phyloP scores from a whole-genome alignment of 1,140 invertebrate genomes.

The Sycobia sp. region DNA sequence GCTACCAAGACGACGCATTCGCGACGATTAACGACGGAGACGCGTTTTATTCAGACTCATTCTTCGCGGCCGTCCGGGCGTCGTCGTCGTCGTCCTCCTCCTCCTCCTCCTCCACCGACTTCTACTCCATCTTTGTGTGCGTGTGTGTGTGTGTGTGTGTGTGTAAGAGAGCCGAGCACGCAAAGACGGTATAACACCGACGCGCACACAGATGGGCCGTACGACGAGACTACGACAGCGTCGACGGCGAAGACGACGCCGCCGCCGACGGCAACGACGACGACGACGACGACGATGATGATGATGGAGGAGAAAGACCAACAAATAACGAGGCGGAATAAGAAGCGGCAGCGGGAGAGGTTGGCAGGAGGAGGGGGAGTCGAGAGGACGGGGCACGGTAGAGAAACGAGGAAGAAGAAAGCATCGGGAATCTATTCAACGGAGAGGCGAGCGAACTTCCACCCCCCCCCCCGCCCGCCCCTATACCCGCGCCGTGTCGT shows the following conservation, averaged over 20 bases:
- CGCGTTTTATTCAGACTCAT: constrained; percentile 32
- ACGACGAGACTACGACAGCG: constrained; percentile 1
- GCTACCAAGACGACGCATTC: constrained; percentile 21
- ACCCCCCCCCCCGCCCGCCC: not conserved
- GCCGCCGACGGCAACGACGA: too few relatives aligned
- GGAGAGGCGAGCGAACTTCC: not conserved
- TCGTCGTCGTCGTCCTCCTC: constrained; percentile 2
- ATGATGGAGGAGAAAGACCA: constrained; percentile 21
- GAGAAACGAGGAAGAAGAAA: constrained; percentile 10
- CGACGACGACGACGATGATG: constrained; percentile 18
- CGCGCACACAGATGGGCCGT: not conserved
- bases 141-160: too few relatives aligned
- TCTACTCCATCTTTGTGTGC: not conserved
- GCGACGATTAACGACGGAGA: constrained; percentile 33
- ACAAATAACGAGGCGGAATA: constrained; percentile 27
- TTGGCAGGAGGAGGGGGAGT: not conserved
- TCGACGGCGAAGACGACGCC: constrained; percentile 1
- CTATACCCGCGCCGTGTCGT: not conserved
- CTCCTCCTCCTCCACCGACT: not conserved
- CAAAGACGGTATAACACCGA: not conserved
- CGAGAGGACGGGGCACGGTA: too few relatives aligned
- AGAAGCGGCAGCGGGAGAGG: not conserved
- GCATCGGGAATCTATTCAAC: constrained; percentile 22
- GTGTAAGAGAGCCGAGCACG: not conserved
- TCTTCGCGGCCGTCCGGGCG: constrained; percentile 23